Evolutionary conservation across 2,113 vertebrate genomes (phyloP).

Genomic region (Rutilus rutilus): DNA sequence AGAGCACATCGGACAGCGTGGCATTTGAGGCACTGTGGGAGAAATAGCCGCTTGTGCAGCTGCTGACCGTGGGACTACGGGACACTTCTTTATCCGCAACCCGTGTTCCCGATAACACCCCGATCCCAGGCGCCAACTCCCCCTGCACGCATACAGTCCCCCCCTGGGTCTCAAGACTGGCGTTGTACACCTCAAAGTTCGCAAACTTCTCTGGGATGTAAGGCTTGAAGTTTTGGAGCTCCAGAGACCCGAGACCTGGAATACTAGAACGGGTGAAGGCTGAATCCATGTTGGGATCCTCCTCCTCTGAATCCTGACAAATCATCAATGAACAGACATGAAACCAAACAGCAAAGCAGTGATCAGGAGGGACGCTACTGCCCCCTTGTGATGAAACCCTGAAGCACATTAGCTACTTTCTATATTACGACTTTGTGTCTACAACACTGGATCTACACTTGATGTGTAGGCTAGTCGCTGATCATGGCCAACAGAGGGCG

Average conservation of each 20-base stretch:
- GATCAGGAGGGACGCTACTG: background rate
- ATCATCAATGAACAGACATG: constrained; percentile 48
- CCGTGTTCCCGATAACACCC: constrained; percentile 72
- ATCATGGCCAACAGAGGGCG: too few species aligned
- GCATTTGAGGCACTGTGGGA: constrained; percentile 96
- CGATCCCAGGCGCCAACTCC: constrained; percentile 75
- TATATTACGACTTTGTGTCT: background rate
- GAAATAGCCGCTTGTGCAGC: constrained; percentile 96
- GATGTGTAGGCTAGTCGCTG: too few species aligned
- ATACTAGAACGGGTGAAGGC: constrained; percentile 56
- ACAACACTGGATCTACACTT: too few species aligned
- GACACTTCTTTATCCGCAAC: constrained; percentile 83
- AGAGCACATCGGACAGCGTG: constrained; percentile 91
- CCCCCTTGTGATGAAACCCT: background rate
- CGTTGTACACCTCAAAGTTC: constrained; percentile 97
- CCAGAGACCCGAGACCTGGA: constrained; percentile 72
- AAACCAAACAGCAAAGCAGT: constrained; percentile 16
- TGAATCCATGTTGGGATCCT: constrained; percentile 76
- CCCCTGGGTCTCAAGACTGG: constrained; percentile 86
- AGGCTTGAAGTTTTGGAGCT: constrained; percentile 73
- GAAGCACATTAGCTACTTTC: background rate
- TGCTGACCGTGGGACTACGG: constrained; percentile 94
- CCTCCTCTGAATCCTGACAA: constrained; percentile 91
- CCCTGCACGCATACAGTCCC: constrained; percentile 69
- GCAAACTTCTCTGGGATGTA: constrained; percentile 95